A percentile compares a stretch with the other conserved stretches of the same genome.
These are phyloP conservation scores for Excalfactoria chinensis DNA, from an alignment of 2,113 vertebrate genomes.

Conservation along the genomic window DNA sequence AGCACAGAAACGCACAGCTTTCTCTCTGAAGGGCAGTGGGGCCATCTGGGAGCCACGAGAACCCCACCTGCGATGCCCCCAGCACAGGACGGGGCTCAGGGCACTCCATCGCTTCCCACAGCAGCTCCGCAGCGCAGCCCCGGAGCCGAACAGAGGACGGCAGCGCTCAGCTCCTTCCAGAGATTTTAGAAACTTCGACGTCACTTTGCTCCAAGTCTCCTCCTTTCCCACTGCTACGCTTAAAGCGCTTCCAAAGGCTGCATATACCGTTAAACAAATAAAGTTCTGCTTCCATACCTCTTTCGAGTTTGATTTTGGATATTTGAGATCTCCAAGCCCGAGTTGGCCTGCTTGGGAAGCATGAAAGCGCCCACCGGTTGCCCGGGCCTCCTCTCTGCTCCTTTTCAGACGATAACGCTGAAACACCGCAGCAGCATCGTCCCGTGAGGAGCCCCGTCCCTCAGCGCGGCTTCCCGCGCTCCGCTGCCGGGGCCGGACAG, in stretches of 20 bases:
- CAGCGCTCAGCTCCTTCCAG: not conserved
- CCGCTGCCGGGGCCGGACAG: no score
- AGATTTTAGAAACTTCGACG: not conserved
- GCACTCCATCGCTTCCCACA: not conserved
- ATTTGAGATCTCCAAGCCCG: not conserved
- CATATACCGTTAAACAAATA: accelerated
- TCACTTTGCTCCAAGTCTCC: accelerated
- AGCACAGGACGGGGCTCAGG: accelerated
- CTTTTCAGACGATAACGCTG: accelerated
- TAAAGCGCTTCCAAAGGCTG: not conserved
- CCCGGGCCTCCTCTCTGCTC: accelerated
- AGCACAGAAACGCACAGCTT: not conserved
- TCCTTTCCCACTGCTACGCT: not conserved
- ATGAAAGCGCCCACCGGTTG: accelerated
- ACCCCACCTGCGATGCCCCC: no score
- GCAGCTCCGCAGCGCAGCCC: accelerated
- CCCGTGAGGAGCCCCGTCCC: not conserved
- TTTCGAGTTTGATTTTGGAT: not conserved
- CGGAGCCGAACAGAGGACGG: not conserved
- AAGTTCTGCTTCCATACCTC: not conserved
- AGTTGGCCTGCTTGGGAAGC: accelerated
- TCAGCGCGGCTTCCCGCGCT: no score
- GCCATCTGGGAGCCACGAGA: no score
- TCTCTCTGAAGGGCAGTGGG: not conserved
- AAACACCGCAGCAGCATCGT: accelerated